Evolutionary conservation across 2,888 invertebrate species (phyloP).

Genomic region (Theodoxus fluviatilis): DNA sequence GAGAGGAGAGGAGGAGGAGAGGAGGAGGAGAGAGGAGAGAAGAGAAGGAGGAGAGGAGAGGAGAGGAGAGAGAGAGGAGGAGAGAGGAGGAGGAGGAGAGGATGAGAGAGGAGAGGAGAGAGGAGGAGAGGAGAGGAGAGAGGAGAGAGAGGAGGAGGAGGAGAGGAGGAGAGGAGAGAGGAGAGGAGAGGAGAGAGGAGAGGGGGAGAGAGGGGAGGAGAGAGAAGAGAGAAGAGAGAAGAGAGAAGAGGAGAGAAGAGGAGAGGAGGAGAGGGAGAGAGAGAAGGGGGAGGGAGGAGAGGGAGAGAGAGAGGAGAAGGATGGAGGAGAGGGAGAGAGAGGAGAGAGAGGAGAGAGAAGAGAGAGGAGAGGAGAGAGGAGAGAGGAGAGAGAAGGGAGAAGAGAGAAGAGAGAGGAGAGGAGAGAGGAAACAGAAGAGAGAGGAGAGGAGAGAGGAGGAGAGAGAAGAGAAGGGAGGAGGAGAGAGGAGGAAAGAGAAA

Average conservation of each 20-base stretch:
- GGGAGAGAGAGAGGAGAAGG: too few species aligned
- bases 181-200: background rate
- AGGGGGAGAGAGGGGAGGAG: background rate
- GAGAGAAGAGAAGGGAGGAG: background rate
- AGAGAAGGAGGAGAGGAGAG: background rate
- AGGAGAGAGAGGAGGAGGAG: background rate
- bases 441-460: background rate
- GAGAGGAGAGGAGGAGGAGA: background rate
- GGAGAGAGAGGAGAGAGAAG: too few species aligned
- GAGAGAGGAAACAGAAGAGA: background rate
- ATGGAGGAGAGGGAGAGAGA: too few species aligned
- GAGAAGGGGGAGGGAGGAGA: too few species aligned
- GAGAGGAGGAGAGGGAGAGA: background rate
- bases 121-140: background rate
- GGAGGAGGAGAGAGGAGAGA: background rate
- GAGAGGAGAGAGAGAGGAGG: background rate
- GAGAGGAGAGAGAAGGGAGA: background rate
- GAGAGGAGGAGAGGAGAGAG: background rate
- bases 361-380: background rate
- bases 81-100: background rate
- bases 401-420: background rate
- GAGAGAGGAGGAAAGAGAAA: background rate
- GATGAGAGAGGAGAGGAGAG: background rate
- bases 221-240: background rate
- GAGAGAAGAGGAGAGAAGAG: background rate